These are phyloP conservation scores for Homarus gammarus DNA, from an alignment of 2,888 invertebrate species.

Conservation along the genomic window DNA sequence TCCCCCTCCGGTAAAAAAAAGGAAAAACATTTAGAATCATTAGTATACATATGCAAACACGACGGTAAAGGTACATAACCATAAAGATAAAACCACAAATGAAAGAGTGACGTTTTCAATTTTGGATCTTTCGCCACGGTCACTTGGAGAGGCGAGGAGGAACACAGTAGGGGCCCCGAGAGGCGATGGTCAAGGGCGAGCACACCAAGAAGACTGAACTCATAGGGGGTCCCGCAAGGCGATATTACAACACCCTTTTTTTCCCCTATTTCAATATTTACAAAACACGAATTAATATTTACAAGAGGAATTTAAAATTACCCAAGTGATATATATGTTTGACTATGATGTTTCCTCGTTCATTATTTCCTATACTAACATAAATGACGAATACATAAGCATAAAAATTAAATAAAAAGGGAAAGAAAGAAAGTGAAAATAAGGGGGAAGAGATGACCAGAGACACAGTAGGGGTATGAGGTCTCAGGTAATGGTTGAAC, in stretches of 20 bases:
- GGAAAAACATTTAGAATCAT: neutral
- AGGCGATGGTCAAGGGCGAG: neutral
- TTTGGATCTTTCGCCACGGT: conserved; percentile 6
- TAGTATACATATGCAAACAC: conserved; percentile 3
- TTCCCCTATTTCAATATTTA: too few relatives aligned
- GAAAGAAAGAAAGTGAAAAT: neutral
- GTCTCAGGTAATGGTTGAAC: neutral
- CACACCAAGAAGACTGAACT: neutral
- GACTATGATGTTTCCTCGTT: too few relatives aligned
- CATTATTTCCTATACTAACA: too few relatives aligned
- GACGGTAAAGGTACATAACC: neutral
- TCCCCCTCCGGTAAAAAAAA: too few relatives aligned
- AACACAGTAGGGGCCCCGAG: too few relatives aligned
- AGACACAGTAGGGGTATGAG: neutral
- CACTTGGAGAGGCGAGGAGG: neutral
- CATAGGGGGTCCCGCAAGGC: neutral
- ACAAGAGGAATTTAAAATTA: neutral
- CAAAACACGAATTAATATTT: neutral
- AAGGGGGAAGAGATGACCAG: neutral
- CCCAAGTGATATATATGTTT: too few relatives aligned
- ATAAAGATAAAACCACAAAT: neutral
- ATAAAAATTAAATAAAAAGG: neutral
- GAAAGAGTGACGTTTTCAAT: neutral
- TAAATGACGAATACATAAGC: neutral
- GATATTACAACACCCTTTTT: neutral